Conservation (phyloP, 1,140 invertebrate genomes). For the Agrypnia vestita region DNA sequence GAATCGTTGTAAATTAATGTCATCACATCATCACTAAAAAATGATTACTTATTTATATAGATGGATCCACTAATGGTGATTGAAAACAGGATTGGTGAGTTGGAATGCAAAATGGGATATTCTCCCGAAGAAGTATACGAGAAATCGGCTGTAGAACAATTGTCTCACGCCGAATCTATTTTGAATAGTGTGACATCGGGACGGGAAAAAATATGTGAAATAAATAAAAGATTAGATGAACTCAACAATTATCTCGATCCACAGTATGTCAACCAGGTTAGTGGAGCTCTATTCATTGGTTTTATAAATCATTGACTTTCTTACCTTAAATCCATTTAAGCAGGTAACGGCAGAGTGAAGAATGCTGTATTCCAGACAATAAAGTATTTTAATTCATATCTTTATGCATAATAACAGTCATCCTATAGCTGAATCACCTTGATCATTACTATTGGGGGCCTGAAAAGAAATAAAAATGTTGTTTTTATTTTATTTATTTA, state of each 20-base stretch:
- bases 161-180: slow-evolving; percentile 67
- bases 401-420: too few species aligned
- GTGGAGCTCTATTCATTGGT: not conserved
- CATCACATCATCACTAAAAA: not conserved
- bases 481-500: too few species aligned
- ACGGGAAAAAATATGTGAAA: slow-evolving; percentile 67
- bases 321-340: too few species aligned
- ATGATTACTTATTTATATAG: slow-evolving; percentile 52
- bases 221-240: slow-evolving; percentile 67
- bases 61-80: slow-evolving; percentile 71
- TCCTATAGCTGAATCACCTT: too few species aligned
- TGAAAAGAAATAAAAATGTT: too few species aligned
- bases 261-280: slow-evolving; percentile 68
- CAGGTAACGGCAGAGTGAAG: too few species aligned
- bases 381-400: too few species aligned
- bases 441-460: too few species aligned
- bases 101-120: slow-evolving; percentile 71
- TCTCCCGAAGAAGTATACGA: slow-evolving; percentile 66
- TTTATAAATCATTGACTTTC: too few species aligned
- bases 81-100: slow-evolving; percentile 70
- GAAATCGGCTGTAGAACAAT: slow-evolving; percentile 66
- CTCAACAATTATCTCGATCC: slow-evolving; percentile 72
- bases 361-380: too few species aligned
- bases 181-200: slow-evolving; percentile 67
- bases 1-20: too few species aligned